These are phyloP conservation scores for Chrysemys picta DNA, from an alignment of 2,113 vertebrate species.

Conservation along the genomic window DNA sequence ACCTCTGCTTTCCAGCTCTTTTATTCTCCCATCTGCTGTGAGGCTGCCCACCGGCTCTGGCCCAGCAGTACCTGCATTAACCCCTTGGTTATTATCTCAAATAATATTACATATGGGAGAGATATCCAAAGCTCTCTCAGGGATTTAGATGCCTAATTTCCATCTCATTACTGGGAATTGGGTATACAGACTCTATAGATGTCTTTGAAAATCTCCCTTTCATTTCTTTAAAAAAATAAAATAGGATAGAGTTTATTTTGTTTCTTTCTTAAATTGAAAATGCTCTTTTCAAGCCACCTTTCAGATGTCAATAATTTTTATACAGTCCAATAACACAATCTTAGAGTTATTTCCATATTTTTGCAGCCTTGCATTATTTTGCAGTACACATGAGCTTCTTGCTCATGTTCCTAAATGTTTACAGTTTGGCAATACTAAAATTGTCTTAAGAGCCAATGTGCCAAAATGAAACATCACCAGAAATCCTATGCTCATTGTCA, in stretches of 20 bases:
- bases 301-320: background rate
- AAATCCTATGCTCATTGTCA: background rate
- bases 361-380: background rate
- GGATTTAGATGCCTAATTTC: background rate
- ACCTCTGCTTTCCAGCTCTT: no score
- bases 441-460: rapidly evolving
- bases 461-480: background rate
- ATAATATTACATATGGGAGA: background rate
- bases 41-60: background rate
- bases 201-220: rapidly evolving
- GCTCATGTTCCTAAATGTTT: rapidly evolving
- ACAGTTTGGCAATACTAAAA: rapidly evolving
- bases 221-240: background rate
- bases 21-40: no score
- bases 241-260: background rate
- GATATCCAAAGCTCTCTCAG: background rate
- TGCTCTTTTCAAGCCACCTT: background rate
- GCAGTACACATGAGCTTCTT: no score
- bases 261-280: background rate
- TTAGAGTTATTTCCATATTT: rapidly evolving
- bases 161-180: background rate
- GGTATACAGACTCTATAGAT: no score
- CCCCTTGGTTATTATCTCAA: background rate
- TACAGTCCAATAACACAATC: background rate
- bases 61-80: background rate